Evolutionary conservation across 2,888 invertebrate genomes (phyloP).

Genomic region (Chrysopilus asiliformis): DNA sequence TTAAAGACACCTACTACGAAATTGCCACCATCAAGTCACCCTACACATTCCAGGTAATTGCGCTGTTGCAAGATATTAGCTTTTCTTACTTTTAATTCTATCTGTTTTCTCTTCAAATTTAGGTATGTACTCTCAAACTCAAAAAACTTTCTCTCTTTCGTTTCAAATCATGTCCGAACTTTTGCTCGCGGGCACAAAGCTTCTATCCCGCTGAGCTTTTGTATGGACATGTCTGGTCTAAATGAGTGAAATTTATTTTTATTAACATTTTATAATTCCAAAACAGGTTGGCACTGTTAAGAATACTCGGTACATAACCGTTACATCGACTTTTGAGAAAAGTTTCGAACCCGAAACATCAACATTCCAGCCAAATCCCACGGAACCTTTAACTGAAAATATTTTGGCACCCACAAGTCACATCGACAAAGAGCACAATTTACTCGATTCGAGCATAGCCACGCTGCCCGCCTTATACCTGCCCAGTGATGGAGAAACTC

Average conservation of each 20-base stretch:
- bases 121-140: too few species aligned
- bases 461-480: constrained; percentile 70
- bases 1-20: constrained; percentile 74
- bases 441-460: constrained; percentile 64
- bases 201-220: too few species aligned
- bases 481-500: constrained; percentile 65
- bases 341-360: constrained; percentile 48
- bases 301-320: constrained; percentile 76
- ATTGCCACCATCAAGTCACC: constrained; percentile 83
- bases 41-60: constrained; percentile 71
- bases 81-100: background rate
- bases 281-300: constrained; percentile 70
- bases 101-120: background rate
- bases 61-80: background rate
- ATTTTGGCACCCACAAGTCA: constrained; percentile 67
- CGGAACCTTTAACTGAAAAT: constrained; percentile 75
- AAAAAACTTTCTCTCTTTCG: too few species aligned
- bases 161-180: too few species aligned
- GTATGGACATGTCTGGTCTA: too few species aligned
- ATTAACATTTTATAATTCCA: too few species aligned
- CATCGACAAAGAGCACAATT: constrained; percentile 53
- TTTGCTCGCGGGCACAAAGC: too few species aligned
- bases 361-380: constrained; percentile 45
- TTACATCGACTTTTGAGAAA: constrained; percentile 75
- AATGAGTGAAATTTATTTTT: too few species aligned